Evolutionary conservation across 1,140 invertebrate species (phyloP).

Genomic region (Acromyrmex heyeri): DNA sequence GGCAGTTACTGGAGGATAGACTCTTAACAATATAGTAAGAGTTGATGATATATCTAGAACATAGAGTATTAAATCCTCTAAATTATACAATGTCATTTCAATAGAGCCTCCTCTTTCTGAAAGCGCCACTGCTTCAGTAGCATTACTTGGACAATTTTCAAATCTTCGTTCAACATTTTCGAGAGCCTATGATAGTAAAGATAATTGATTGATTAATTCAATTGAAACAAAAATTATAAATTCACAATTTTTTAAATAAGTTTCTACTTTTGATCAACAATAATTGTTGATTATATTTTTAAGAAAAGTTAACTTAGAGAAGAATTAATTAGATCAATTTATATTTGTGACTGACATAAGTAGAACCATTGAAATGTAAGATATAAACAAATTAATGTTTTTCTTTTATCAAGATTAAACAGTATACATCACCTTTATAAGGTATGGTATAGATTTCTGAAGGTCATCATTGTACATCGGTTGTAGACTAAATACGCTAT

Average conservation of each 20-base stretch:
- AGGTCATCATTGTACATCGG: constrained; percentile 91
- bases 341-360: background rate
- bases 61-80: constrained; percentile 91
- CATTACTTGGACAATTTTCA: constrained; percentile 66
- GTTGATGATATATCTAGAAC: constrained; percentile 91
- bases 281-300: background rate
- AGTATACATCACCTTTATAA: constrained; percentile 80
- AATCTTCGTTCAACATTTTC: constrained; percentile 79
- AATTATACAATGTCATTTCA: constrained; percentile 84
- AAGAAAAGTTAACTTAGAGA: background rate
- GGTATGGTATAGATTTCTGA: constrained; percentile 87
- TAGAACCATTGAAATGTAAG: background rate
- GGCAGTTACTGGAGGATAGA: constrained; percentile 86
- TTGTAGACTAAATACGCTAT: constrained; percentile 90
- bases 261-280: constrained; percentile 10
- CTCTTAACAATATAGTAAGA: constrained; percentile 89
- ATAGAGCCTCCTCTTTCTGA: constrained; percentile 78
- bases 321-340: background rate
- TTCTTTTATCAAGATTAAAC: constrained; percentile 23
- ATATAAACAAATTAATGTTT: background rate
- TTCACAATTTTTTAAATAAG: background rate
- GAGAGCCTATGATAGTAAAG: constrained; percentile 72
- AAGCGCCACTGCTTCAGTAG: constrained; percentile 85
- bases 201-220: background rate
- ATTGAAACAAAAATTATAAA: background rate